These are phyloP conservation scores for Choloepus hoffmanni DNA, from an alignment of 2,113 vertebrate genomes.

Conservation along the genomic window DNA sequence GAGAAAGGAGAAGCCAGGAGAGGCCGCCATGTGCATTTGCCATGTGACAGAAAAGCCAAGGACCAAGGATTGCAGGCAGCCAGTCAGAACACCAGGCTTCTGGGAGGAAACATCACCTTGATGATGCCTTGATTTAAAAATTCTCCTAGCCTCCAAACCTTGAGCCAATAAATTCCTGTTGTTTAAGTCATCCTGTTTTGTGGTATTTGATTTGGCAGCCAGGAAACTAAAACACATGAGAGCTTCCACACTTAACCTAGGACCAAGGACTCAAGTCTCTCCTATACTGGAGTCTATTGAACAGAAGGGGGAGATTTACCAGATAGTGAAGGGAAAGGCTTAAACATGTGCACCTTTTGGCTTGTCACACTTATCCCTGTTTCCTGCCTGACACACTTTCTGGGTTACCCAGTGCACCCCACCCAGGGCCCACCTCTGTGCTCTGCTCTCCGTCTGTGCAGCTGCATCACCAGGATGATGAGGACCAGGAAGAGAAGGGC, in stretches of 20 bases:
- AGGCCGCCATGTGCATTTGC: too few species aligned
- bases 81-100: too few species aligned
- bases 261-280: neutral
- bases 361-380: too few species aligned
- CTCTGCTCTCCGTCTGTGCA: neutral
- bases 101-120: too few species aligned
- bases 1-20: too few species aligned
- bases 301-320: neutral
- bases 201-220: too few species aligned
- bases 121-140: too few species aligned
- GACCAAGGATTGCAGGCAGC: too few species aligned
- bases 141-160: neutral
- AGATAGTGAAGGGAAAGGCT: neutral
- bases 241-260: neutral
- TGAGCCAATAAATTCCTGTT: too few species aligned
- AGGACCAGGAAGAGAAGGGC: neutral
- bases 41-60: too few species aligned
- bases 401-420: neutral
- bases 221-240: neutral
- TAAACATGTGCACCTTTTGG: neutral
- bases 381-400: neutral
- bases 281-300: neutral
- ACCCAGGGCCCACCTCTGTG: neutral
- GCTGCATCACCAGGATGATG: neutral
- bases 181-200: too few species aligned